A percentile compares a stretch with the other conserved stretches of the same genome.
phyloP scores from a whole-genome alignment of 1,140 invertebrate genomes.

The Diachasmimorpha longicaudata region DNA sequence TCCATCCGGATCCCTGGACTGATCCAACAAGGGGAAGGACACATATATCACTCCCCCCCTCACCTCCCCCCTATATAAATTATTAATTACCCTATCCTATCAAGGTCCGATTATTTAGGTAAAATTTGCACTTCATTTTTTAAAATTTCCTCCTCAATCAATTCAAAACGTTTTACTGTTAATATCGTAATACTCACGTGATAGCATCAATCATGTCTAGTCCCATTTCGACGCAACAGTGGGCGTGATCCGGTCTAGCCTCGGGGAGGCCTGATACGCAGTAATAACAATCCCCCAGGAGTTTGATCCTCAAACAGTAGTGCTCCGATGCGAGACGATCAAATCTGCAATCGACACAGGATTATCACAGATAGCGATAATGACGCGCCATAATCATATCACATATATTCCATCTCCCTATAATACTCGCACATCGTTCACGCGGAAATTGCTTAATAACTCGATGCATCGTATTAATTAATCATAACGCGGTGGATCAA shows the following conservation, averaged over 20 bases:
- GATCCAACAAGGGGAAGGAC: too few species aligned
- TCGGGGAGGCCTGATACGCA: slow-evolving; percentile 89
- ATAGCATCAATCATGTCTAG: slow-evolving; percentile 96
- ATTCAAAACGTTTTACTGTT: not conserved
- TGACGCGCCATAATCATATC: not conserved
- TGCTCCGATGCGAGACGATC: slow-evolving; percentile 88
- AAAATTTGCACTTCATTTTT: too few species aligned
- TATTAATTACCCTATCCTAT: too few species aligned
- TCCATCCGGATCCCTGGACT: too few species aligned
- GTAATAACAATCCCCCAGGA: slow-evolving; percentile 80
- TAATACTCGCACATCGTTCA: too few species aligned
- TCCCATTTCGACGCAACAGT: slow-evolving; percentile 94
- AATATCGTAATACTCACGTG: slow-evolving; percentile 72
- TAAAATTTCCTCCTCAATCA: not conserved
- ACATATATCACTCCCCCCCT: too few species aligned
- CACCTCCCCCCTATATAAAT: too few species aligned
- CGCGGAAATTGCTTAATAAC: too few species aligned
- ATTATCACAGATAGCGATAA: not conserved
- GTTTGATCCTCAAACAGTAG: slow-evolving; percentile 88
- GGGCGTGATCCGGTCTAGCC: slow-evolving; percentile 84
- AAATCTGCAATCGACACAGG: slow-evolving; percentile 68
- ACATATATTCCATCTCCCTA: too few species aligned
- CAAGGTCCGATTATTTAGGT: too few species aligned
- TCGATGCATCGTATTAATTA: too few species aligned
- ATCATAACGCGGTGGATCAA: too few species aligned